Evolutionary conservation across 92 coral and sea anemone genomes (phyloP), one percentile per base, ranked within the genome.

Genomic region (Heteractis magnifica): DNA sequence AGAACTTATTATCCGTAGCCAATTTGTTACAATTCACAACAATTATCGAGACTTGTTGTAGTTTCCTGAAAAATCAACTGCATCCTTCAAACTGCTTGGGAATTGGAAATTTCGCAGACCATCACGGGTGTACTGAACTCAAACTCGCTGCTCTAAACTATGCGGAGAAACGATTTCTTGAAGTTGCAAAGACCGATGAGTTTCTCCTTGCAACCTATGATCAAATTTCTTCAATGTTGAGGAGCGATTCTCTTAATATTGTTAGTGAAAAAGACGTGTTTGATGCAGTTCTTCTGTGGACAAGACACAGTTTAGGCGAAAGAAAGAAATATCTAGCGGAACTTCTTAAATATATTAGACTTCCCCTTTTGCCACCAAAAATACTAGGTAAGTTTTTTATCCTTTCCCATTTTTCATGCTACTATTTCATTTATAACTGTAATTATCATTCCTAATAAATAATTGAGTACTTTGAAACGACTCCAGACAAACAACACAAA

Each of bases 11-110:
- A 55, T 90, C 94, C 6, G 94, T 93, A 52, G 93, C 98, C 44
- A 94, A 96, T 88, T 85, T 94, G 77, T 86, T 96, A 9, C 99
- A 96, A 86, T 96, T 96, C 73, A 92, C 78, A 21, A 92, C 93
- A 8, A 88, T 96, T 23, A 90, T 94, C 49, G 95, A 96, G 77
- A 88, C 93, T 16, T 96, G 99, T 83, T 90, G 98, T 62, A 95
- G 87, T 5, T 96, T 94, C 52, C 86, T 96, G 81, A 92, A 88
- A 82, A 94, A 93, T 34, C 95, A 92, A 73, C 93, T 96, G n/a
- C 98, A 96, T 56, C 98, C 98, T 19, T 84, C 99, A 16, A 96
- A 96, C 77, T 96, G 99, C 64, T 82, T 96, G 82, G 99, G 99
- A 7, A 94, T 96, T 18, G 95, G 94, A 12, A 90, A 93, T 83